Conservation (phyloP, 2,113 vertebrate genomes). For the Brienomyrus longianalis region DNA sequence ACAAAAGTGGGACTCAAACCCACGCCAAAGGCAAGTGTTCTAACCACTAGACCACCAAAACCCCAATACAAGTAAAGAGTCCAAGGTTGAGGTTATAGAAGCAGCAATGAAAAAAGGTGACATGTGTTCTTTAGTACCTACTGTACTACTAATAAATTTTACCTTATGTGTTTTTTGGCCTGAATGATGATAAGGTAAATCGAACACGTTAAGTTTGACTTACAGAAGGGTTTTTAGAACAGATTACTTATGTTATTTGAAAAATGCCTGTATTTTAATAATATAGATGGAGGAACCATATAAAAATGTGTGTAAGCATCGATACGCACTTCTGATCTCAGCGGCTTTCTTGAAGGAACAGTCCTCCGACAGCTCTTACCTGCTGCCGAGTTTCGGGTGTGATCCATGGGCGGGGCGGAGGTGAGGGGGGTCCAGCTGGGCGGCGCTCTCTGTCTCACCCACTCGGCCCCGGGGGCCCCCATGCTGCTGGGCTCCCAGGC, state of each 20-base stretch:
- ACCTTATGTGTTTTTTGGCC: not conserved
- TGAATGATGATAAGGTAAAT: not conserved
- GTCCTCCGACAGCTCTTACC: slow-evolving; percentile 38
- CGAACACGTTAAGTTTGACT: not conserved
- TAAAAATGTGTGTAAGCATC: not conserved
- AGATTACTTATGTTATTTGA: not conserved
- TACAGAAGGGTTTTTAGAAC: not conserved
- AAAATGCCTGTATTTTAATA: not conserved
- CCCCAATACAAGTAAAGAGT: not conserved
- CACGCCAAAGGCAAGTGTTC: no score
- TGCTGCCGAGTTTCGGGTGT: slow-evolving; percentile 58
- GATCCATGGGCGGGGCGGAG: slow-evolving; percentile 53
- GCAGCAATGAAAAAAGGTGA: not conserved
- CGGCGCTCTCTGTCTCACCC: slow-evolving; percentile 43
- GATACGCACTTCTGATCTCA: not conserved
- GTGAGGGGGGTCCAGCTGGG: slow-evolving; percentile 37
- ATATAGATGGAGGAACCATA: not conserved
- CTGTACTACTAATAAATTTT: not conserved
- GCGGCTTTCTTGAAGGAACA: not conserved
- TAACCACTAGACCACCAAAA: no score
- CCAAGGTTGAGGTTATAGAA: not conserved
- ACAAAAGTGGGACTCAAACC: no score
- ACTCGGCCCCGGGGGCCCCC: slow-evolving; percentile 38
- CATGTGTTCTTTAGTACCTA: not conserved
- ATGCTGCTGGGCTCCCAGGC: slow-evolving; percentile 46